Evolutionary conservation across 2,797 vertebrate species (phyloP), one percentile per base, ranked within the genome.

Genomic region (Rhyacichthys aspro): DNA sequence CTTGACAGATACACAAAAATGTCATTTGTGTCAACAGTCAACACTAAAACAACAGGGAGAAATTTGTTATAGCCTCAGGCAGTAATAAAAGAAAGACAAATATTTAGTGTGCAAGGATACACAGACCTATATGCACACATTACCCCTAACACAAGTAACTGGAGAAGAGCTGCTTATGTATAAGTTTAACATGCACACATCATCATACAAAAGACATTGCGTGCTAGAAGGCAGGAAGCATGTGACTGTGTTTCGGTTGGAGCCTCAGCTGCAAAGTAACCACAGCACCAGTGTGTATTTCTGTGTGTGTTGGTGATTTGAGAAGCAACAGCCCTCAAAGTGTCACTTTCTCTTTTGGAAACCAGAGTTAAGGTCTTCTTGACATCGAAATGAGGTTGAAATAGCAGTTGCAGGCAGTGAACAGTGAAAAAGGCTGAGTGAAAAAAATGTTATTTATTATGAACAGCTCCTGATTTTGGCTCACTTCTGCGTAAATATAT

Each of bases 331-430:
- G 49, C 12, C 53, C 43, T 43, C 28, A 16, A 17, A n/a, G 63
- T 65, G 46, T 72, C 63, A 68, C 56, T 76, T 73, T 81, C 36
- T 16, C 50, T 68, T 65, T 33, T 42, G 53, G 42, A 69, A 66
- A 72, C 18, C 47, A 14, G 42, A 18, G 11, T 42, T 57, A 9
- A 48, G 8, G 41, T 69, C 60, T 41, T 23, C 34, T 46, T 47
- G 37, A 36, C 0, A 41, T 18, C 9, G 17, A 15, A 49, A 8
- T 15, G 17, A 37, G 34, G 50, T 7, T 16, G 49, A 50, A 62
- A 17, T 16, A 7, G 38, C 10, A 59, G 47, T 45, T 5, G 8
- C 8, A 36, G 3, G 18, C 8, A 9, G n/a, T n/a, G 12, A 14
- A 12, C 53, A 36, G 14, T 1, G 12, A 23, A 15, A 49, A 14